These are phyloP conservation scores for Phyllopteryx taeniolatus DNA, from an alignment of 2,113 vertebrate species.

Conservation along the genomic window DNA sequence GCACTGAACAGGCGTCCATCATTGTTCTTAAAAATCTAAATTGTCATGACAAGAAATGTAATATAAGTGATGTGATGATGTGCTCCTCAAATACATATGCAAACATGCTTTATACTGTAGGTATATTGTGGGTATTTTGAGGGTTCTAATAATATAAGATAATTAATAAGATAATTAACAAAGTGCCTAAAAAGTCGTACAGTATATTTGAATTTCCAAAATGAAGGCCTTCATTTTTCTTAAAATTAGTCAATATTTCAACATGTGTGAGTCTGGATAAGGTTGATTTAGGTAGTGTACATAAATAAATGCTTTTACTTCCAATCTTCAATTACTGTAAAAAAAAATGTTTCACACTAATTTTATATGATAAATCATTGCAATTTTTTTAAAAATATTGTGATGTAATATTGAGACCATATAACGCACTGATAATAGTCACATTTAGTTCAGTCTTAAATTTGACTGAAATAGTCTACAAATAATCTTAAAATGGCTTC, in stretches of 20 bases:
- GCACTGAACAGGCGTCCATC: conserved; percentile 20
- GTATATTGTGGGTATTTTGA: background rate
- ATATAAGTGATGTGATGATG: conserved; percentile 4
- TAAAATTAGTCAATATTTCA: background rate
- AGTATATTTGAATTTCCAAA: background rate
- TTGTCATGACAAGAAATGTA: background rate
- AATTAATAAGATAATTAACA: background rate
- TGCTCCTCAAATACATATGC: background rate
- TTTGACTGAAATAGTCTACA: too few species aligned
- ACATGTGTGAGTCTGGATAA: too few species aligned
- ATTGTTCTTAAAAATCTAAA: background rate
- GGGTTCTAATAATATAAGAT: background rate
- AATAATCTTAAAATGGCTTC: too few species aligned
- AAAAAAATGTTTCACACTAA: too few species aligned
- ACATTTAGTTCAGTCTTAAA: too few species aligned
- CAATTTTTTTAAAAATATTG: too few species aligned
- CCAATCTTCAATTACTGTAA: too few species aligned
- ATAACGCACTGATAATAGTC: too few species aligned
- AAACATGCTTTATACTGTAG: background rate
- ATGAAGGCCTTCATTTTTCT: background rate
- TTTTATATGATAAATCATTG: too few species aligned
- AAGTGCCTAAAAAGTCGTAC: background rate
- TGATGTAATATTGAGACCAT: too few species aligned
- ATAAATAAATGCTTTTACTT: too few species aligned
- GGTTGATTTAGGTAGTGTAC: too few species aligned